phyloP scores from a whole-genome alignment of 1,140 invertebrate genomes.

The Stenopsyche tienmushanensis region DNA sequence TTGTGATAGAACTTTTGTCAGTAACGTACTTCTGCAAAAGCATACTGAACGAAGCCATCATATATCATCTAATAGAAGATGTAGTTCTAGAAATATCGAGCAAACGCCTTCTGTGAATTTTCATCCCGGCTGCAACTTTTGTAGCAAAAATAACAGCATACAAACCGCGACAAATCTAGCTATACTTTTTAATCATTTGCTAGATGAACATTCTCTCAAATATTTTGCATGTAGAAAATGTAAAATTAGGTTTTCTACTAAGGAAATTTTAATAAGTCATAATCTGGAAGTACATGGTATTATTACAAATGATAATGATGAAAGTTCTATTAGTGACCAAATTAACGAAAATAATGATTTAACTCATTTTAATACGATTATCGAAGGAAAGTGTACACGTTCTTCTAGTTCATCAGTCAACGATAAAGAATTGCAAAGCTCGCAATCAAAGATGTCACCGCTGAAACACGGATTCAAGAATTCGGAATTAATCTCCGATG shows the following conservation, averaged over 20 bases:
- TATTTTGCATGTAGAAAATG: slow-evolving; percentile 52
- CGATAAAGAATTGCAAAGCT: not conserved
- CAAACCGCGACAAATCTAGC: slow-evolving; percentile 45
- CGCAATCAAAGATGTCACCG: too few relatives aligned
- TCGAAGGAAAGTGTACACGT: not conserved
- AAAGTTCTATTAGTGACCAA: not conserved
- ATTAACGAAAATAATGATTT: not conserved
- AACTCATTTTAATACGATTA: too few relatives aligned
- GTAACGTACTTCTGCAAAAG: slow-evolving; percentile 57
- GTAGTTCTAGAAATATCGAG: slow-evolving; percentile 44
- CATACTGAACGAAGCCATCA: slow-evolving; percentile 60
- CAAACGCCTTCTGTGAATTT: slow-evolving; percentile 17
- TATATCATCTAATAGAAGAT: slow-evolving; percentile 45
- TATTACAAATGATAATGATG: not conserved
- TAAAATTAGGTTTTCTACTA: slow-evolving; percentile 46
- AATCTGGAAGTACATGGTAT: slow-evolving; percentile 42
- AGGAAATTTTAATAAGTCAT: slow-evolving; percentile 44
- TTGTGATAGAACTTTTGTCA: slow-evolving; percentile 63
- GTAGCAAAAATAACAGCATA: slow-evolving; percentile 45
- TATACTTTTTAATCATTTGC: slow-evolving; percentile 49
- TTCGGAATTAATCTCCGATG: too few relatives aligned
- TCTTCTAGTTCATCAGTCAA: not conserved
- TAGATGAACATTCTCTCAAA: slow-evolving; percentile 47
- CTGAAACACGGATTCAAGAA: too few relatives aligned
- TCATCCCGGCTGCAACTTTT: slow-evolving; percentile 46